Percentiles rank a stretch among this genome's conserved stretches.
These are phyloP conservation scores for Aporrectodea caliginosa DNA, from an alignment of 1,140 invertebrate species.

Conservation along the genomic window DNA sequence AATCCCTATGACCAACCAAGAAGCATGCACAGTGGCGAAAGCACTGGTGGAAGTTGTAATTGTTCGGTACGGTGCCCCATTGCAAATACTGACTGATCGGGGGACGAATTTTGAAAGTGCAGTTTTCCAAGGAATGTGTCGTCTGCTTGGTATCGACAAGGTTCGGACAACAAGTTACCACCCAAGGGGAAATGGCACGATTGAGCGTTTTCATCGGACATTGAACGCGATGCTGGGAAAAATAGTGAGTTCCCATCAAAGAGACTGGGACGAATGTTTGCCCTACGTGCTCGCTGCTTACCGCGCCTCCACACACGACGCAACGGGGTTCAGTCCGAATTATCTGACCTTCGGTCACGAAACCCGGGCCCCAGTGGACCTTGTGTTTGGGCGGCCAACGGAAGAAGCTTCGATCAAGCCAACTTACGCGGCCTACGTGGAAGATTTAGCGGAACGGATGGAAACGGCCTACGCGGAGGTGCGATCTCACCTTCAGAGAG, in stretches of 20 bases:
- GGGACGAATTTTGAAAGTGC: constrained; percentile 40
- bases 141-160: constrained; percentile 32
- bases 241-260: not conserved
- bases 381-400: not conserved
- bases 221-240: constrained; percentile 14
- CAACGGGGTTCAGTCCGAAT: not conserved
- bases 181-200: constrained; percentile 39
- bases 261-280: not conserved
- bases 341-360: not conserved
- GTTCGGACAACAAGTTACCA: constrained; percentile 37
- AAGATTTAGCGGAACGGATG: too few species aligned
- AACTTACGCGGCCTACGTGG: too few species aligned
- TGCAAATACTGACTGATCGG: constrained; percentile 48
- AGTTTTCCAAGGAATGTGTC: constrained; percentile 36
- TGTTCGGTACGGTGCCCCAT: constrained; percentile 49
- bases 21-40: constrained; percentile 47
- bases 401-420: too few species aligned
- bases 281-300: not conserved
- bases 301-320: not conserved
- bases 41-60: constrained; percentile 47
- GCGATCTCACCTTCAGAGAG: too few species aligned
- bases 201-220: constrained; percentile 19
- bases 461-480: too few species aligned
- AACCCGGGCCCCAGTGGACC: not conserved
- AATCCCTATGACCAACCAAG: constrained; percentile 50